Percentiles rank a stretch among this genome's conserved stretches.
These are phyloP conservation scores for Battus philenor DNA, from an alignment of 1,140 invertebrate species.

Conservation along the genomic window DNA sequence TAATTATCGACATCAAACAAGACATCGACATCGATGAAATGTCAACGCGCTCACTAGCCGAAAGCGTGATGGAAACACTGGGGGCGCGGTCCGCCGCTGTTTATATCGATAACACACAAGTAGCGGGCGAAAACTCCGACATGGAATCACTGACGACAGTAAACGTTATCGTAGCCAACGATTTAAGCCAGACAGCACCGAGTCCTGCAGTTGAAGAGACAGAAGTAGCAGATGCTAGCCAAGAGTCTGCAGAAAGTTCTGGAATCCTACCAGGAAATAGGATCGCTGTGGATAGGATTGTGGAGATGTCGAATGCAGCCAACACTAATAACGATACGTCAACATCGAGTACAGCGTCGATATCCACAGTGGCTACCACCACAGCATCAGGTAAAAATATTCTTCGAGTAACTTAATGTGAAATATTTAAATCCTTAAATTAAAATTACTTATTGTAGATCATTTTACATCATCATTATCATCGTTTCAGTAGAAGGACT, in stretches of 20 bases:
- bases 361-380: constrained; percentile 50
- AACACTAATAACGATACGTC: constrained; percentile 34
- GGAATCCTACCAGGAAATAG: constrained; percentile 47
- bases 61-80: constrained; percentile 73
- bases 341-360: constrained; percentile 36
- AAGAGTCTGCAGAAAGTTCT: constrained; percentile 37
- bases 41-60: constrained; percentile 67
- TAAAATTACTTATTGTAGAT: too few relatives aligned
- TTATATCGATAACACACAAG: constrained; percentile 66
- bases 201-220: constrained; percentile 41
- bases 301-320: constrained; percentile 50
- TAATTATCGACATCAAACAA: constrained; percentile 74
- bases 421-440: too few relatives aligned
- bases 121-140: constrained; percentile 47
- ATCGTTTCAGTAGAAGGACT: too few relatives aligned
- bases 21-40: constrained; percentile 73
- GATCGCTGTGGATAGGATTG: constrained; percentile 62
- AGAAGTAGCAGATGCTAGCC: constrained; percentile 27
- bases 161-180: constrained; percentile 69
- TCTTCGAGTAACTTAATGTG: too few relatives aligned
- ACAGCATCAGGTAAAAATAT: constrained; percentile 62
- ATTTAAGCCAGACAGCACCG: constrained; percentile 39
- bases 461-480: too few relatives aligned
- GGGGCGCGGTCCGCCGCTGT: constrained; percentile 67
- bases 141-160: constrained; percentile 69